phyloP scores from a whole-genome alignment of 2,113 vertebrate species.

The Semnornis frantzii region DNA sequence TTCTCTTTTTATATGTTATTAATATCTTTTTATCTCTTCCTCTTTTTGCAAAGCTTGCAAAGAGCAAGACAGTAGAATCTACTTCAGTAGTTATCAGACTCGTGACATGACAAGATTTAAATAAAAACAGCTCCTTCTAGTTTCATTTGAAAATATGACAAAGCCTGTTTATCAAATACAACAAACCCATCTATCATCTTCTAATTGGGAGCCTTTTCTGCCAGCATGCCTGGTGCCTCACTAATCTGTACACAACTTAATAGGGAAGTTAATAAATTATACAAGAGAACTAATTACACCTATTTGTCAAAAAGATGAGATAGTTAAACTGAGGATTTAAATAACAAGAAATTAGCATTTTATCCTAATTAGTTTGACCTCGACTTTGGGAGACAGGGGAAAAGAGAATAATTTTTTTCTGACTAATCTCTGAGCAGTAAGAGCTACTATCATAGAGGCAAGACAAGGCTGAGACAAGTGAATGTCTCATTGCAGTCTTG shows the following conservation, averaged over 20 bases:
- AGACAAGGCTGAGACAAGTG: not conserved
- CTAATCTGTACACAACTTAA: conserved; percentile 66
- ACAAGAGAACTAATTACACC: conserved; percentile 74
- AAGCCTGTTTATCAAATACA: conserved; percentile 59
- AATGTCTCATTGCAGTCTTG: not conserved
- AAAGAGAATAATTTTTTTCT: conserved; percentile 29
- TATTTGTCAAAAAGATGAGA: conserved; percentile 74
- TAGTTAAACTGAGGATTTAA: conserved; percentile 61
- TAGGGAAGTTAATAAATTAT: conserved; percentile 74
- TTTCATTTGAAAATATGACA: conserved; percentile 59
- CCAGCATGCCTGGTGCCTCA: conserved; percentile 46
- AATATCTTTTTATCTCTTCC: not conserved
- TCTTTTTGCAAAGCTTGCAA: not conserved
- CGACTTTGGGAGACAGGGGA: conserved; percentile 36
- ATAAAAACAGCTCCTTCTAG: conserved; percentile 12
- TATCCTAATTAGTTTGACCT: conserved; percentile 73
- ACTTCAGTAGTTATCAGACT: not conserved
- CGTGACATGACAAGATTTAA: not conserved
- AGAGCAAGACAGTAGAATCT: not conserved
- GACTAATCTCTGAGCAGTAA: not conserved
- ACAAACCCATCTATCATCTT: conserved; percentile 68
- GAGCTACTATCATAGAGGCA: not conserved
- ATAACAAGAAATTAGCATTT: conserved; percentile 65
- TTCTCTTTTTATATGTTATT: not conserved
- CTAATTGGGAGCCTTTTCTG: conserved; percentile 61